Base-by-base conservation (phyloP, 2,797 vertebrate genomes). In the Ctenopoma multispine region DNA sequence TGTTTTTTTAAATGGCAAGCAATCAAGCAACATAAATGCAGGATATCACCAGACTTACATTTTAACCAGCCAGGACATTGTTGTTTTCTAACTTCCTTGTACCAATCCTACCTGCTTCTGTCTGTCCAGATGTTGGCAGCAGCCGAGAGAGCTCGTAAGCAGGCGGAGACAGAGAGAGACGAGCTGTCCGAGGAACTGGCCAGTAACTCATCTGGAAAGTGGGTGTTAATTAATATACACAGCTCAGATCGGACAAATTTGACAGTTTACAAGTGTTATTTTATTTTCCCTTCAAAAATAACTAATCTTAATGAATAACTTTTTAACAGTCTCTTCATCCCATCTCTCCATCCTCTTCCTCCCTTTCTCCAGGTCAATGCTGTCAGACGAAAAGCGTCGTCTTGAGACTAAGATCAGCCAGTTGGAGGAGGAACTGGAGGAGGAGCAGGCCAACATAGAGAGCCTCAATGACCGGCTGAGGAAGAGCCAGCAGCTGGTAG, bases 341-440 rank as follows among this genome's bases (percentile, higher is more conserved):
- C 10, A 47, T 20, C 3, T 47, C 17, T 36, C 21, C 4, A 3
- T 57, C 47, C 15, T 29, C 44, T 14, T 12, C 23, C 11, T 5
- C 4, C 47, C 5, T 47, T 23, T 27, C 14, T 10, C 40, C 63
- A 99, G 97, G 83, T 96, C 94, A 0, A 80, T 95, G 11, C 91
- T 96, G 43, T 94, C 95, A 24, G 97, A 99, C 0, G 98, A 99
- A 53, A 98, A 97, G 63, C 95, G 97, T 0, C 96, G 96, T 4
- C 90, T 99, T 84, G 98, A 99, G 36, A 86, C 94, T 0, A 96
- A 96, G 89, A 96, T 99, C 44, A 73, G 93, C 10, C 96, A 97
- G 44, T 87, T 99, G 82, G 97, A 99, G 87, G 98, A 99, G 86
- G 98, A 99, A 82, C 92, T 99, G 80, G 98, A 99, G 74, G 98